Evolutionary conservation across 1,140 invertebrate genomes (phyloP), one percentile per base, ranked within the genome.

Genomic region (Rhizoglyphus robini): DNA sequence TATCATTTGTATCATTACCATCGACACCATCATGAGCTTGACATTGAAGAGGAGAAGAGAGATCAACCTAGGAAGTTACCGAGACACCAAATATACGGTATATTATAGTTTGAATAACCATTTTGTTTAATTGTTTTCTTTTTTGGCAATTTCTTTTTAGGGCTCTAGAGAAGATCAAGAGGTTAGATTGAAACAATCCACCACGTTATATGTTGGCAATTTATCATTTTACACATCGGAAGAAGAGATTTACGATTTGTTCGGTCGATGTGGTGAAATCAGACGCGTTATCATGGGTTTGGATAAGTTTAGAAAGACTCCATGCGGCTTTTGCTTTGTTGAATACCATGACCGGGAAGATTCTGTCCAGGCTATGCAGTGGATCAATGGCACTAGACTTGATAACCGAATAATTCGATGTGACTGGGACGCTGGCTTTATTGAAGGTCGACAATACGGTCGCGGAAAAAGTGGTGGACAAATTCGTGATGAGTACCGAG

Each of bases 321-420:
- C 96, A 0, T 99, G 96, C 81, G 96, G 96, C 11, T 99, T 99
- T 76, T 99, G 96, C 77, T 99, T 99, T 80, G 85, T 99, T 0
- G 96, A 99, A 80, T 99, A 82, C 76, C 97, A 98, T 75, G 78
- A 76, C 4, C 83, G 95, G 72, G 71, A 73, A 3, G 95, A 98
- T 79, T 86, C 91, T 23, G 93, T 97, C 76, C 84, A 88, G 74
- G 90, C 90, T 72, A 91, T 99, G 85, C 82, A 93, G 75, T 99
- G 92, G 76, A 82, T 99, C 5, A 98, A 98, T 80, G 92, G 93
- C 2, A 99, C 96, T 0, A 80, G 94, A 68, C 76, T 99, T 20
- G 96, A 99, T 79, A 96, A 99, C 73, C 82, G 96, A 73, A 88
- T 98, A 59, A 91, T 99, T 29, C 81, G 96, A 73, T 95, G 92